Conservation (phyloP, 2,888 invertebrate genomes). For the Mellilla xanthometata region DNA sequence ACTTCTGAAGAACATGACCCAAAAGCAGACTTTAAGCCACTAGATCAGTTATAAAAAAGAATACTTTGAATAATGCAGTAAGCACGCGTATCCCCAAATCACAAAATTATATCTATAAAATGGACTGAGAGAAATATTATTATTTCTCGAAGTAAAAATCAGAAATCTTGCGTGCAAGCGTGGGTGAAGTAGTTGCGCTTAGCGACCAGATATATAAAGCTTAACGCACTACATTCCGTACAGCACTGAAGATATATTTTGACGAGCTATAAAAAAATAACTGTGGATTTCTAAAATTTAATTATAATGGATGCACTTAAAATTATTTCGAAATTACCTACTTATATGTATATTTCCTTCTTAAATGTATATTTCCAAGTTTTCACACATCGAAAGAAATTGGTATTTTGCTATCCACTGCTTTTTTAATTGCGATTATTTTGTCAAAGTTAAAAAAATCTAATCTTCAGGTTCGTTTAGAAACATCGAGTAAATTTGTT, state of each 20-base stretch:
- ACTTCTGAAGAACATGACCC: slow-evolving; percentile 32
- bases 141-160: slow-evolving; percentile 41
- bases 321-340: too few relatives aligned
- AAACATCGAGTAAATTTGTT: background rate
- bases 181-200: slow-evolving; percentile 58
- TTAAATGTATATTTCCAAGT: too few relatives aligned
- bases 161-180: slow-evolving; percentile 51
- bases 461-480: background rate
- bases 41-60: slow-evolving; percentile 30
- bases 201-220: slow-evolving; percentile 63
- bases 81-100: slow-evolving; percentile 16
- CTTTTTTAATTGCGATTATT: too few relatives aligned
- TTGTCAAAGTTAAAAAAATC: too few relatives aligned
- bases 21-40: slow-evolving; percentile 27
- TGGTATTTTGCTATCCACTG: too few relatives aligned
- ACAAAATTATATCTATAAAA: slow-evolving; percentile 37
- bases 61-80: slow-evolving; percentile 23
- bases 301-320: too few relatives aligned
- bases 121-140: slow-evolving; percentile 33
- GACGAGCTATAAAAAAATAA: slow-evolving; percentile 43
- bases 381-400: too few relatives aligned
- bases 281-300: too few relatives aligned
- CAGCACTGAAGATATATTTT: slow-evolving; percentile 42
- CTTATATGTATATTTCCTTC: too few relatives aligned
- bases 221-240: slow-evolving; percentile 50